Evolutionary conservation across 2,797 vertebrate genomes (phyloP).

Genomic region (Heteromormyrus szaboi): DNA sequence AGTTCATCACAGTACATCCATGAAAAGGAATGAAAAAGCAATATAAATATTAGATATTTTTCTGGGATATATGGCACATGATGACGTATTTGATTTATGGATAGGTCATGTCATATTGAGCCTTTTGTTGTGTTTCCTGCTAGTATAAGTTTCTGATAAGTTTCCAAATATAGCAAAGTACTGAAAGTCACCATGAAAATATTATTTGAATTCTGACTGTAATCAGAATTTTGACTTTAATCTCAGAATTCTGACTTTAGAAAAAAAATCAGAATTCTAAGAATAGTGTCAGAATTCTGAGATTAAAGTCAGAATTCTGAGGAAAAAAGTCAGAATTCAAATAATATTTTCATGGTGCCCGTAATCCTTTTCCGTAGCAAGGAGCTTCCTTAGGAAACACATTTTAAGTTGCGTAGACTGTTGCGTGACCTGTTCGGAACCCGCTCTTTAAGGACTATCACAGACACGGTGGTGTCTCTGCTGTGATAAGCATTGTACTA

Average conservation of each 20-base stretch:
- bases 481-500: background rate
- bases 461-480: background rate
- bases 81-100: background rate
- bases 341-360: too few relatives aligned
- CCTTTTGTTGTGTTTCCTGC: background rate
- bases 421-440: background rate
- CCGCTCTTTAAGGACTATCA: background rate
- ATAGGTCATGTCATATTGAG: background rate
- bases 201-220: too few relatives aligned
- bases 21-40: background rate
- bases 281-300: too few relatives aligned
- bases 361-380: too few relatives aligned
- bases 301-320: too few relatives aligned
- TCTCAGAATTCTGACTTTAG: too few relatives aligned
- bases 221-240: too few relatives aligned
- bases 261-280: too few relatives aligned
- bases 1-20: background rate
- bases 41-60: background rate
- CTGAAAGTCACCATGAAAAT: too few relatives aligned
- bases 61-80: background rate
- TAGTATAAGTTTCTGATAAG: background rate
- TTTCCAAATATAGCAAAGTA: background rate
- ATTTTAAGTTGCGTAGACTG: background rate
- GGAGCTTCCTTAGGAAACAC: conserved; percentile 1
- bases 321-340: too few relatives aligned